A percentile compares a stretch with the other conserved stretches of the same genome.
These are phyloP conservation scores for Eriocheir sinensis DNA, from an alignment of 1,140 invertebrate genomes.

Conservation along the genomic window DNA sequence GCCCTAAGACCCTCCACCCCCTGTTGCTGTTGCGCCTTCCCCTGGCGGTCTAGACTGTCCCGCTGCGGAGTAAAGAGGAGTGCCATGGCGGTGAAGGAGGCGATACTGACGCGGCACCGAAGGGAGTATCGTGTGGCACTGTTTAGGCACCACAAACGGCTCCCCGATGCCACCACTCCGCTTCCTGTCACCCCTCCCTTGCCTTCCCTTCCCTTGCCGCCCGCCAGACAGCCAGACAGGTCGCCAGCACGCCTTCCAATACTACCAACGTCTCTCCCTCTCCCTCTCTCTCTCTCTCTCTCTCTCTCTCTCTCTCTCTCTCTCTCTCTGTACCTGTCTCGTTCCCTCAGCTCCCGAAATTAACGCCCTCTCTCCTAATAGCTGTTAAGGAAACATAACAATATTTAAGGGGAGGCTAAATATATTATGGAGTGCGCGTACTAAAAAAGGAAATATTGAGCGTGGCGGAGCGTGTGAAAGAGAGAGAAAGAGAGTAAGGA, in stretches of 20 bases:
- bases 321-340: neutral
- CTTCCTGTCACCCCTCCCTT: neutral
- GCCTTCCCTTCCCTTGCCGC: neutral
- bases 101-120: constrained; percentile 35
- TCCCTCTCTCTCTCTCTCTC: neutral
- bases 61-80: constrained; percentile 27
- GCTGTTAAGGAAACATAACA: constrained; percentile 24
- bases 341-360: constrained; percentile 16
- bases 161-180: constrained; percentile 20
- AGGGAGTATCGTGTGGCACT: constrained; percentile 52
- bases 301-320: neutral
- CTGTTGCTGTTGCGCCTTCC: no score
- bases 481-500: no score
- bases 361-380: neutral
- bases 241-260: neutral
- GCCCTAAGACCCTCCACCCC: neutral
- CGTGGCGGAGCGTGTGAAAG: neutral
- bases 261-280: neutral
- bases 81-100: neutral
- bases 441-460: neutral
- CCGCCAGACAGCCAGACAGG: neutral
- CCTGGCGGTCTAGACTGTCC: neutral
- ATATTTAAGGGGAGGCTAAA: neutral
- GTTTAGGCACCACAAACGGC: constrained; percentile 38
- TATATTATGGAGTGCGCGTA: constrained; percentile 1